Evolutionary conservation across 2,888 invertebrate species (phyloP), one percentile per base, ranked within the genome.

Genomic region (Meiosimyza platycephala): DNA sequence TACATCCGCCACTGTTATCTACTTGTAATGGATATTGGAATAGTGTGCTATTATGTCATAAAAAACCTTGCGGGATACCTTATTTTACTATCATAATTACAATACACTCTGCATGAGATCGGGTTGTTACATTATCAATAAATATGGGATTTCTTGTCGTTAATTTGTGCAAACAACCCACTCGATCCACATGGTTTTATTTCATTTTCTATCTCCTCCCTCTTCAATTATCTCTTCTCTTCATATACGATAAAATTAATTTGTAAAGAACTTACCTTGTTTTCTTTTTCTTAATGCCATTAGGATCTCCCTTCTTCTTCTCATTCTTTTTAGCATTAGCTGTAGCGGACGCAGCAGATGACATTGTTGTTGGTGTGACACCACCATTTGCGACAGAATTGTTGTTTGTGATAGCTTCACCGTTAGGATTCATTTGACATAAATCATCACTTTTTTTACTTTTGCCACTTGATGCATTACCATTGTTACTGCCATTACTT

Each of bases 251-350:
- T 16, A 16, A 11, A 9, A 15, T 16, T 48, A 28, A n/a, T 51
- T 64, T 64, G 18, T n/a, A 2, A 18, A n/a, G 47, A 6, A 82
- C 86, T 85, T 86, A 95, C 96, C 96, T 94, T 71, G 96, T 96
- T 89, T 96, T 96, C 88, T 96, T 96, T 88, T 96, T 96, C 86
- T 96, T 96, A 52, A 95, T 94, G 64, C 94, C 94, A 85, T 94
- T 95, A 81, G 93, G 94, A 85, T 94, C 94, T 80, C 90, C 91
- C 86, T 95, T 95, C 87, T 95, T 94, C 86, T 93, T 93, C 71
- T 92, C 93, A 82, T 93, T 94, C 80, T 93, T 92, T 82, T 91
- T 93, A 76, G 90, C 88, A 12, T 90, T 88, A 11, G 89, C 86
- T 72, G 79, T 78, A 71, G 79, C 72, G 73, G 76, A 77, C 73